These are phyloP conservation scores for Archocentrus centrarchus DNA, from an alignment of 2,113 vertebrate species.

Conservation along the genomic window DNA sequence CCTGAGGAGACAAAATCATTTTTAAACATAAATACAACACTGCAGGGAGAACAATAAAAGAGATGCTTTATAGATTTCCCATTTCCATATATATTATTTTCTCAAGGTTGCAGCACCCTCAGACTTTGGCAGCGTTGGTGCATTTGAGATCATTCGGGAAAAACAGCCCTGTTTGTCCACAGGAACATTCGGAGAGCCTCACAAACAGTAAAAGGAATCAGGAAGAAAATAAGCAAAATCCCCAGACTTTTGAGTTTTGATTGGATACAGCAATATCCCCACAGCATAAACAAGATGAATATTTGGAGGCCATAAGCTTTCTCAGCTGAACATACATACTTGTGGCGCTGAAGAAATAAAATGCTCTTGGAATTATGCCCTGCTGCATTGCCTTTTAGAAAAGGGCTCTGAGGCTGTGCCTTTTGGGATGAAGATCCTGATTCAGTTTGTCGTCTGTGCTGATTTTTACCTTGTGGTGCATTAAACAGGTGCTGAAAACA, in stretches of 20 bases:
- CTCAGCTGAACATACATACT: conserved; percentile 63
- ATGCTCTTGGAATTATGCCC: conserved; percentile 41
- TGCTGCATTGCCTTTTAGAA: conserved; percentile 35
- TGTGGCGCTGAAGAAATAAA: conserved; percentile 53
- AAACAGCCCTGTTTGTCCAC: conserved; percentile 71
- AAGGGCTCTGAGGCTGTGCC: conserved; percentile 27
- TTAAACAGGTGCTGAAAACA: conserved; percentile 24
- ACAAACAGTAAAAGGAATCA: conserved; percentile 70
- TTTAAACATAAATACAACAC: conserved; percentile 82
- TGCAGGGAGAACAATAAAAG: conserved; percentile 81
- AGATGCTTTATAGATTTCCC: conserved; percentile 81
- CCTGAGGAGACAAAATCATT: conserved; percentile 84
- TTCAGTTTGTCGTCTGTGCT: conserved; percentile 52
- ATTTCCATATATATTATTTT: conserved; percentile 86
- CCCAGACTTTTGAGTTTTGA: conserved; percentile 78
- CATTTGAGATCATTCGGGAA: conserved; percentile 69
- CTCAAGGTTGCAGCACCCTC: conserved; percentile 80
- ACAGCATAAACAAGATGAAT: conserved; percentile 53
- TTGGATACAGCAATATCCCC: conserved; percentile 67
- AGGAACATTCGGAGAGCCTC: conserved; percentile 71
- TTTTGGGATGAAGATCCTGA: conserved; percentile 44
- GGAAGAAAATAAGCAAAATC: conserved; percentile 71
- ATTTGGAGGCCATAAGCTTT: conserved; percentile 69
- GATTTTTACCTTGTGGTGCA: conserved; percentile 29
- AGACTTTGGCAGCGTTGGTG: conserved; percentile 75